Evolutionary conservation across 2,797 vertebrate genomes (phyloP).

Genomic region (Sternarchorhynchus goeldii): DNA sequence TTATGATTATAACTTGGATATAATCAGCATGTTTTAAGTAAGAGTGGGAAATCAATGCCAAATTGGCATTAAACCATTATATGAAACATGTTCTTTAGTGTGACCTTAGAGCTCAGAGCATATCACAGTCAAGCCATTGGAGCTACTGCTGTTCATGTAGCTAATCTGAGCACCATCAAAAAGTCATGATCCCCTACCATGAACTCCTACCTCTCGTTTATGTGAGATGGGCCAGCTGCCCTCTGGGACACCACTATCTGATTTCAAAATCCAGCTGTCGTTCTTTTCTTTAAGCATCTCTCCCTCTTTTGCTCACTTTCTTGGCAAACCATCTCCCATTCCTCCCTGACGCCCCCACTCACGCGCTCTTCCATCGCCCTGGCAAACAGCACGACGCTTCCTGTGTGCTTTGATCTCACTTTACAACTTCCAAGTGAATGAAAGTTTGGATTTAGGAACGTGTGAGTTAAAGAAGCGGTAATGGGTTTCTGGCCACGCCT

Average conservation of each 20-base stretch:
- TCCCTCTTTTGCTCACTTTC: too few relatives aligned
- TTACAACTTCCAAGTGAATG: not conserved
- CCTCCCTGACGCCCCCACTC: not conserved
- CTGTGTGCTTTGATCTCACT: not conserved
- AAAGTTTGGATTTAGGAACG: constrained; percentile 18
- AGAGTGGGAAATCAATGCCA: not conserved
- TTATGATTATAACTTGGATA: constrained; percentile 22
- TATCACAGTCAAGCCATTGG: not conserved
- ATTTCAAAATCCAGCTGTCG: too few relatives aligned
- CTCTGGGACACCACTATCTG: constrained; percentile 10
- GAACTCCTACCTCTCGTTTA: constrained; percentile 28
- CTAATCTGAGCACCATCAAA: constrained; percentile 8
- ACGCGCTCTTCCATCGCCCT: not conserved
- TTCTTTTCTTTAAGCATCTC: too few relatives aligned
- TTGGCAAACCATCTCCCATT: too few relatives aligned
- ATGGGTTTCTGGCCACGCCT: constrained; percentile 1
- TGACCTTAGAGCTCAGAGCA: not conserved
- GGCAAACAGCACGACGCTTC: not conserved
- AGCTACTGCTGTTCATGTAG: not conserved
- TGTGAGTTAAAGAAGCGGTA: constrained; percentile 4
- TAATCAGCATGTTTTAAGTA: constrained; percentile 10
- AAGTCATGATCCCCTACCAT: not conserved
- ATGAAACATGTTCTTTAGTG: not conserved
- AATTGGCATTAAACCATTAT: constrained; percentile 1
- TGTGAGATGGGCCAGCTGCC: constrained; percentile 19